These are phyloP conservation scores for Cremastobaeus sp. DNA, from an alignment of 2,888 invertebrate genomes.

Conservation along the genomic window DNA sequence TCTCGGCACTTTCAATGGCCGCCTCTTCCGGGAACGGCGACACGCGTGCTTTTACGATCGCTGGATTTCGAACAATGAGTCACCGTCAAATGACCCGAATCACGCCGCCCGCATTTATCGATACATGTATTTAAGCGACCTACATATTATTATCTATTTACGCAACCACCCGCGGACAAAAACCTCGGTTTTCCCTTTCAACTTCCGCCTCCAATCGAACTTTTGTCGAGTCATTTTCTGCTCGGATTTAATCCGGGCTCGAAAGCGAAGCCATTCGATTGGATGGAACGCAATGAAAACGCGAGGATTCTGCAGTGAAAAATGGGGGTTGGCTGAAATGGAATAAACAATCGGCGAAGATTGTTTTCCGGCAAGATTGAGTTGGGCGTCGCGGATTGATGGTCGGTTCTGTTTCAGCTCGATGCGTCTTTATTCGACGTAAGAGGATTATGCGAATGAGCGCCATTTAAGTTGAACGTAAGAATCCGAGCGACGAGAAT, in stretches of 20 bases:
- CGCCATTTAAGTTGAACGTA: constrained; percentile 48
- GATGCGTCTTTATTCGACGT: constrained; percentile 4
- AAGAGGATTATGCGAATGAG: constrained; percentile 23
- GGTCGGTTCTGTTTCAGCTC: not conserved
- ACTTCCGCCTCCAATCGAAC: too few species aligned
- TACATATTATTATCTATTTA: not conserved
- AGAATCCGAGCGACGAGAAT: constrained; percentile 37
- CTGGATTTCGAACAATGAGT: constrained; percentile 36
- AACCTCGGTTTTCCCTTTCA: too few species aligned
- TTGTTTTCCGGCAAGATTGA: too few species aligned
- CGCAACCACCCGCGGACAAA: too few species aligned
- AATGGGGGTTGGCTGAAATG: too few species aligned
- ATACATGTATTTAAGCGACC: constrained; percentile 14
- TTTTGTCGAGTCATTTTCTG: too few species aligned
- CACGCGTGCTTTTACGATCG: constrained; percentile 31
- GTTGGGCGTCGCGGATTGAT: too few species aligned
- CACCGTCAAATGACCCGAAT: constrained; percentile 30
- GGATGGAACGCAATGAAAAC: too few species aligned
- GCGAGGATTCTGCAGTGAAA: too few species aligned
- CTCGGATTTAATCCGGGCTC: too few species aligned
- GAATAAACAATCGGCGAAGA: too few species aligned
- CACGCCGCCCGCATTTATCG: constrained; percentile 12
- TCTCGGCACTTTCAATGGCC: constrained; percentile 31
- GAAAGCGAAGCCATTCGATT: too few species aligned
- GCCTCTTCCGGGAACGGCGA: constrained; percentile 40